Percentiles rank a stretch among this genome's conserved stretches.
Conservation (phyloP, 2,797 vertebrate genomes). For the Malurus splendens region DNA sequence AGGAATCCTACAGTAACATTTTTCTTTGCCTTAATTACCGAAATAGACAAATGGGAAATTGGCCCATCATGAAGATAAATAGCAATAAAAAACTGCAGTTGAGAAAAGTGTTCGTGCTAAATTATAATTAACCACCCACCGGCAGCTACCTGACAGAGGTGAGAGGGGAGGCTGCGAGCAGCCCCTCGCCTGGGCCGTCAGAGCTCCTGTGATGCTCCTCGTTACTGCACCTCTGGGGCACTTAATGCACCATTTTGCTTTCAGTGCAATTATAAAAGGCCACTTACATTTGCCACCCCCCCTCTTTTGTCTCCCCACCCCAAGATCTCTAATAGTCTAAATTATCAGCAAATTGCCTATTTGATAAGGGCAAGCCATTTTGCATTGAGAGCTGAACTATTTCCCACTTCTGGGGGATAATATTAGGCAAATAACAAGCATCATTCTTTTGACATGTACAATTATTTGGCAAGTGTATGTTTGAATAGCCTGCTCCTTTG, state of each 20-base stretch:
- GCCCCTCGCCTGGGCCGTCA: conserved; percentile 17
- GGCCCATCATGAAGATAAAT: conserved; percentile 69
- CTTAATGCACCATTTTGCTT: conserved; percentile 59
- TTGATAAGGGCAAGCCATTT: conserved; percentile 74
- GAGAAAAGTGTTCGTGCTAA: conserved; percentile 62
- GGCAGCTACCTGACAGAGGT: conserved; percentile 65
- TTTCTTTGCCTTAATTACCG: conserved; percentile 66
- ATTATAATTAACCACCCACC: conserved; percentile 71
- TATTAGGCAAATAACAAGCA: conserved; percentile 75
- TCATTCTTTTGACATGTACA: conserved; percentile 74
- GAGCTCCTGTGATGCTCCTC: conserved; percentile 40
- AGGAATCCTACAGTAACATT: conserved; percentile 53
- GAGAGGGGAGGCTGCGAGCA: conserved; percentile 52
- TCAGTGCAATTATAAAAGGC: conserved; percentile 67
- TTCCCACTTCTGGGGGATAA: conserved; percentile 69
- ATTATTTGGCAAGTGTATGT: conserved; percentile 75
- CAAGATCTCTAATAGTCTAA: conserved; percentile 71
- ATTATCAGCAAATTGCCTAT: conserved; percentile 74
- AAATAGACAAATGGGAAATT: conserved; percentile 68
- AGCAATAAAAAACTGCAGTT: conserved; percentile 57
- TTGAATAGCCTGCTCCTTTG: conserved; percentile 71
- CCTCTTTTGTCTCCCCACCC: conserved; percentile 56
- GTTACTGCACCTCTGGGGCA: conserved; percentile 44
- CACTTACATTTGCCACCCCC: conserved; percentile 46
- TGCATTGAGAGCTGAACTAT: conserved; percentile 67